Conservation (phyloP, 2,797 vertebrate genomes). For the Acrocephalus scirpaceus region DNA sequence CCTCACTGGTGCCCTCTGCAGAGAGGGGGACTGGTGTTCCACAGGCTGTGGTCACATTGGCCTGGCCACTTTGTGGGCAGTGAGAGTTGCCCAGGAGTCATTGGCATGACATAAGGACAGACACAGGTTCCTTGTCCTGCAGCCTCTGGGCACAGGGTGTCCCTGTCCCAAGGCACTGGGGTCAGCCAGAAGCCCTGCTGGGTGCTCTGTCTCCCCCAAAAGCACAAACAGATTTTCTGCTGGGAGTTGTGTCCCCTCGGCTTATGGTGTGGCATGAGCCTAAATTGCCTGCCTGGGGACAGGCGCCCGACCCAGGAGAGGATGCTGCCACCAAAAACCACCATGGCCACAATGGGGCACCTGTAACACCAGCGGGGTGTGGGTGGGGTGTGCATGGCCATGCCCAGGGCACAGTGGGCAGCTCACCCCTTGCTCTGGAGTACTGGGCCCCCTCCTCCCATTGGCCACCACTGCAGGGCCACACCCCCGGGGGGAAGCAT, state of each 20-base stretch:
- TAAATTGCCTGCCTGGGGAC: not conserved
- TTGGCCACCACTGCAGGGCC: not conserved
- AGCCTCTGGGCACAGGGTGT: not conserved
- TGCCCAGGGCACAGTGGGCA: fast-evolving
- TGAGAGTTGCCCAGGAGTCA: fast-evolving
- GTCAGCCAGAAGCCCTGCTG: fast-evolving
- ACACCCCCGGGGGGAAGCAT: not conserved
- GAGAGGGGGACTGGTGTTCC: fast-evolving
- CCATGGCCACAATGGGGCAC: fast-evolving
- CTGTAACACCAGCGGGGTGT: fast-evolving
- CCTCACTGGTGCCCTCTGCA: fast-evolving
- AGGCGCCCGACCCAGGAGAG: not conserved
- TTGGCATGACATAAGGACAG: fast-evolving
- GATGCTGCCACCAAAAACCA: not conserved
- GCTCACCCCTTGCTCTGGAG: fast-evolving
- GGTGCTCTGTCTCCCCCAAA: not conserved
- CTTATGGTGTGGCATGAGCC: fast-evolving
- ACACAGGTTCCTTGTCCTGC: not conserved
- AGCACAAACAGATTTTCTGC: not conserved
- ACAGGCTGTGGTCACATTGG: fast-evolving
- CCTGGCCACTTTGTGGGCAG: fast-evolving
- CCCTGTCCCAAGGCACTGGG: not conserved
- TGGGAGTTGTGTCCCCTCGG: fast-evolving
- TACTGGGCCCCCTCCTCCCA: not conserved
- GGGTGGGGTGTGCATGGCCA: fast-evolving